Evolutionary conservation across 2,797 vertebrate species (phyloP).

Genomic region (Sarcophilus harrisii): DNA sequence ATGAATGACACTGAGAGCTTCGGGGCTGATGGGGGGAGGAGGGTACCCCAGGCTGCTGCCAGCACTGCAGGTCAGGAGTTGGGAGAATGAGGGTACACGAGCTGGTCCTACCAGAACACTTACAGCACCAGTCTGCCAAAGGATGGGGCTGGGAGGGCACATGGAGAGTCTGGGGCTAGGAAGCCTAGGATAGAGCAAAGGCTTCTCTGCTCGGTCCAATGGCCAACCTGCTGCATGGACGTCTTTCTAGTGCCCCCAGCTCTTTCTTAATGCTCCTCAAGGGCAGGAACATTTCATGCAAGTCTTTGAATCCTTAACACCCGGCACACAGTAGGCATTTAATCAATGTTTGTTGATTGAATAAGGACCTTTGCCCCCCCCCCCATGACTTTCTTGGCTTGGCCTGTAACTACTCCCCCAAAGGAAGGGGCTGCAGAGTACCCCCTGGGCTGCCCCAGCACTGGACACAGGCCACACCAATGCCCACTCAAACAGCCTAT

Average conservation of each 20-base stretch:
- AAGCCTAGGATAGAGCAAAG: background rate
- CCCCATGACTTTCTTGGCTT: background rate
- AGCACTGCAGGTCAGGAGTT: background rate
- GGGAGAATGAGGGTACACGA: background rate
- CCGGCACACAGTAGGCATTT: background rate
- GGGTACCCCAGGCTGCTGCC: rapidly evolving
- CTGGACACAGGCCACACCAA: background rate
- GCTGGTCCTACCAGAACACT: background rate
- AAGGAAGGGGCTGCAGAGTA: background rate
- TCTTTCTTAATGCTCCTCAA: background rate
- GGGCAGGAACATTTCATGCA: background rate
- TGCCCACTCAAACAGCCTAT: background rate
- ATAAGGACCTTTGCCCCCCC: background rate
- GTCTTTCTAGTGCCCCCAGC: background rate
- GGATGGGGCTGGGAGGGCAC: background rate
- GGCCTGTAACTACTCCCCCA: background rate
- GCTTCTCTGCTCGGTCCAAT: background rate
- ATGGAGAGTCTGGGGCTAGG: background rate
- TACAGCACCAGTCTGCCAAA: background rate
- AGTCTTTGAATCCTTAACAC: background rate
- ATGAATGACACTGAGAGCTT: background rate
- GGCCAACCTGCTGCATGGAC: background rate
- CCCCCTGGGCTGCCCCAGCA: background rate
- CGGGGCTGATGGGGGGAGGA: no score
- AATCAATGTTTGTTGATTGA: background rate